Conservation (phyloP, 2,888 invertebrate genomes). For the Ferrisia virgata region DNA sequence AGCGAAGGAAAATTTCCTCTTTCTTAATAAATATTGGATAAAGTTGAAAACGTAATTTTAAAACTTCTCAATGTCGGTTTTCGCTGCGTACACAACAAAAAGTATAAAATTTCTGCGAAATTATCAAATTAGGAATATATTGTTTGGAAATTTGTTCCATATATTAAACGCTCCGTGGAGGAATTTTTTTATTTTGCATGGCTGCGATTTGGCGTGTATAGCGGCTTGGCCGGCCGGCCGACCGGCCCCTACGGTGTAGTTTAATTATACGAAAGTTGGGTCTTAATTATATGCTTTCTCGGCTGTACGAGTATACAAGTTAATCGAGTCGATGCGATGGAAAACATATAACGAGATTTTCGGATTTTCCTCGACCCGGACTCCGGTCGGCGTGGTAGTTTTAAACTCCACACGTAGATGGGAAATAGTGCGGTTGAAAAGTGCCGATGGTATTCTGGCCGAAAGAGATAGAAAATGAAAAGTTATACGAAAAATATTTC, state of each 20-base stretch:
- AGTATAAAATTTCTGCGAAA: background rate
- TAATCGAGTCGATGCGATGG: background rate
- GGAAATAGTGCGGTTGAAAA: background rate
- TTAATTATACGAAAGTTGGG: background rate
- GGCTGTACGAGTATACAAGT: background rate
- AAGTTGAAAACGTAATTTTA: conserved; percentile 4
- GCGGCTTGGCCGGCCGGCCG: background rate
- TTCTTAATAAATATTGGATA: background rate
- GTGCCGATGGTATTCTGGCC: background rate
- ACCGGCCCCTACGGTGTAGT: background rate
- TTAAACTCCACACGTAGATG: background rate
- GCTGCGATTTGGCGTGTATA: background rate
- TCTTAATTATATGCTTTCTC: background rate
- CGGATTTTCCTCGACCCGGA: background rate
- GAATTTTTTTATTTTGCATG: background rate
- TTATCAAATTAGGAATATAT: background rate
- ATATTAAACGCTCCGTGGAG: background rate
- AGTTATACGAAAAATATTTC: background rate
- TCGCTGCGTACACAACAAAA: background rate
- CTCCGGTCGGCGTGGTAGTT: background rate
- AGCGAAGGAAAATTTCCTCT: background rate
- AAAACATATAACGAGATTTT: conserved; percentile 3
- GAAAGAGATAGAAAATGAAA: background rate
- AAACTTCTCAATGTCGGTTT: conserved; percentile 1
- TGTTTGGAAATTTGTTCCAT: background rate